Conservation (phyloP, 1,140 invertebrate species). For the Carcinoscorpius rotundicauda region DNA sequence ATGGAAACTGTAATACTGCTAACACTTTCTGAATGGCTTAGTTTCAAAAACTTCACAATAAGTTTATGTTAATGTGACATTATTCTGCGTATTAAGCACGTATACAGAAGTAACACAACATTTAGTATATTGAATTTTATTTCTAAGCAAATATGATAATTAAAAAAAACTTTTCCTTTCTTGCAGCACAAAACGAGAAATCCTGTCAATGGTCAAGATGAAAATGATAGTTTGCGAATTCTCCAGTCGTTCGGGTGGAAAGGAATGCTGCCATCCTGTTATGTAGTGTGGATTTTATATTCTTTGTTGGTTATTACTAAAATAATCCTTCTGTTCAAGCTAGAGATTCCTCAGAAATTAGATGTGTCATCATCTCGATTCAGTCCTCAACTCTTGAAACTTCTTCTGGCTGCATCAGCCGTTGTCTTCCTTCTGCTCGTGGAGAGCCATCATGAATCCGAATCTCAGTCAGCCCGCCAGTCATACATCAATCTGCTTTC, state of each 20-base stretch:
- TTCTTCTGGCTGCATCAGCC: slow-evolving; percentile 34
- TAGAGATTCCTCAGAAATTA: slow-evolving; percentile 32
- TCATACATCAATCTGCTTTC: slow-evolving; percentile 35
- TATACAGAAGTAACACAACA: no score
- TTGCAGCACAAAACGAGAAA: no score
- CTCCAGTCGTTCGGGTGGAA: slow-evolving; percentile 4
- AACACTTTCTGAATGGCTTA: no score
- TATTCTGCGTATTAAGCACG: no score
- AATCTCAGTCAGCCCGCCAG: slow-evolving; percentile 33
- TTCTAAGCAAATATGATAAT: no score
- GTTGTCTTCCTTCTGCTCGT: slow-evolving; percentile 43
- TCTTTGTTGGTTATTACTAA: slow-evolving; percentile 37
- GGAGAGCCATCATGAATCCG: slow-evolving; percentile 41
- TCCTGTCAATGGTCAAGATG: no score
- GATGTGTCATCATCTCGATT: slow-evolving; percentile 31
- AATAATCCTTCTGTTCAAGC: slow-evolving; percentile 41
- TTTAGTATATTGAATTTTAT: no score
- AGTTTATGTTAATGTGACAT: no score
- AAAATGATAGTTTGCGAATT: no score
- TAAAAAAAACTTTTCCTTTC: no score
- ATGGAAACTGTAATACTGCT: no score
- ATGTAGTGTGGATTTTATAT: slow-evolving; percentile 44
- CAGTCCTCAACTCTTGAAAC: slow-evolving; percentile 41
- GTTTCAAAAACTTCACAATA: no score
- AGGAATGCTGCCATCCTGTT: slow-evolving; percentile 37